phyloP scores from a whole-genome alignment of 1,140 invertebrate species.

The Pseudomyrmex dendroicus region DNA sequence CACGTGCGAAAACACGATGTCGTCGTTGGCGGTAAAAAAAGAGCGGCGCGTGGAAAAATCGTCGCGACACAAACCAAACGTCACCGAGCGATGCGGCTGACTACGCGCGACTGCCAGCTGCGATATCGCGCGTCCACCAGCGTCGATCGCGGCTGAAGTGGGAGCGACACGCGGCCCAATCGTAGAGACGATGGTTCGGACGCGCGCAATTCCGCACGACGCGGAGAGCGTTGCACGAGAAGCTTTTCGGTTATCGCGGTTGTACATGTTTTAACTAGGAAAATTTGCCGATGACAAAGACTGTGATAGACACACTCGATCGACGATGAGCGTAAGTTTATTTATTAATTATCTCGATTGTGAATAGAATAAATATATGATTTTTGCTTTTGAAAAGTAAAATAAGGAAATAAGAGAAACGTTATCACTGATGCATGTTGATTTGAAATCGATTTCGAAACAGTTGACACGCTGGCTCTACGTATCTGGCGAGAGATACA shows the following conservation, averaged over 20 bases:
- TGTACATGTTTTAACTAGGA: too few relatives aligned
- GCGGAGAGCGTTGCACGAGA: slow-evolving; percentile 11
- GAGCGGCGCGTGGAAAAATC: too few relatives aligned
- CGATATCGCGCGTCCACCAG: slow-evolving; percentile 38
- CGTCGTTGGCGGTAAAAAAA: too few relatives aligned
- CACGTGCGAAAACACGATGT: slow-evolving; percentile 4
- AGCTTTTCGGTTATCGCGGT: background rate
- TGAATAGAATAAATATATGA: background rate
- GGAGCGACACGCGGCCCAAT: slow-evolving; percentile 60
- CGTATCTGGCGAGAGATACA: slow-evolving; percentile 52
- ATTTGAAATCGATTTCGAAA: slow-evolving; percentile 57
- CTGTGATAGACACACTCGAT: background rate
- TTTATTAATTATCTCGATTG: background rate
- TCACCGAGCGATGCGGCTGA: slow-evolving; percentile 41
- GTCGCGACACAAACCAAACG: background rate
- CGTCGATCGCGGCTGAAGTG: slow-evolving; percentile 57
- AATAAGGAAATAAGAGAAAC: slow-evolving; percentile 34
- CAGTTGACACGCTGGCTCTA: slow-evolving; percentile 5
- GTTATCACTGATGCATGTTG: slow-evolving; percentile 17
- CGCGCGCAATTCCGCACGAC: background rate
- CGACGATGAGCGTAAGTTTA: background rate
- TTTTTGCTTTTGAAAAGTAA: background rate
- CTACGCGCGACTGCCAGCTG: slow-evolving; percentile 66
- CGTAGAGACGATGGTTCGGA: background rate
- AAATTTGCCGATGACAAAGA: background rate